Evolutionary conservation across 2,113 vertebrate genomes (phyloP).

Genomic region (Otus sunia): DNA sequence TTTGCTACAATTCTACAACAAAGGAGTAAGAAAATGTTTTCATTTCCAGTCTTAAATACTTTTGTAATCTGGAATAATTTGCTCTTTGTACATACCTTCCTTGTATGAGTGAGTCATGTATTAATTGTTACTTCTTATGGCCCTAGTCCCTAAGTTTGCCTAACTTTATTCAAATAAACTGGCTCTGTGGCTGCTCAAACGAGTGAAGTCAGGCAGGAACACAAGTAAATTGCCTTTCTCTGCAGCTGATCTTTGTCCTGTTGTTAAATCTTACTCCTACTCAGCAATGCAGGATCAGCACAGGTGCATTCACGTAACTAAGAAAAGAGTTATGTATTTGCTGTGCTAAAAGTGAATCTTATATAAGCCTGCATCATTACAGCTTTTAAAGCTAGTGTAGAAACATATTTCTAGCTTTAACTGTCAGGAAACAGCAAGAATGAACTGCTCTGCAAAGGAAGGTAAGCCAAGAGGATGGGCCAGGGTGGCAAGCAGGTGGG

Average conservation of each 20-base stretch:
- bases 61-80: not conserved
- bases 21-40: not conserved
- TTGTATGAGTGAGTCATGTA: not conserved
- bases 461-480: not conserved
- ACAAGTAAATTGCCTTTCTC: not conserved
- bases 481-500: not conserved
- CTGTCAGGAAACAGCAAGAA: not conserved
- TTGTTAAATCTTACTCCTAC: not conserved
- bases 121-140: not conserved
- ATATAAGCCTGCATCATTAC: not conserved
- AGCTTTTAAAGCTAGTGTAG: not conserved
- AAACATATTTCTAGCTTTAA: not conserved
- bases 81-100: not conserved
- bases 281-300: fast-evolving
- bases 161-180: not conserved
- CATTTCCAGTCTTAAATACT: not conserved
- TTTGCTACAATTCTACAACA: not conserved
- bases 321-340: not conserved
- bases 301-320: not conserved
- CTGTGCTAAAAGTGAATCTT: not conserved
- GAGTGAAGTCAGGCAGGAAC: not conserved
- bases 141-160: not conserved
- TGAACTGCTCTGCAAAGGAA: not conserved
- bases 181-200: not conserved
- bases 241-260: not conserved